phyloP scores from a whole-genome alignment of 2,797 vertebrate genomes.

The Hemitrygon akajei region DNA sequence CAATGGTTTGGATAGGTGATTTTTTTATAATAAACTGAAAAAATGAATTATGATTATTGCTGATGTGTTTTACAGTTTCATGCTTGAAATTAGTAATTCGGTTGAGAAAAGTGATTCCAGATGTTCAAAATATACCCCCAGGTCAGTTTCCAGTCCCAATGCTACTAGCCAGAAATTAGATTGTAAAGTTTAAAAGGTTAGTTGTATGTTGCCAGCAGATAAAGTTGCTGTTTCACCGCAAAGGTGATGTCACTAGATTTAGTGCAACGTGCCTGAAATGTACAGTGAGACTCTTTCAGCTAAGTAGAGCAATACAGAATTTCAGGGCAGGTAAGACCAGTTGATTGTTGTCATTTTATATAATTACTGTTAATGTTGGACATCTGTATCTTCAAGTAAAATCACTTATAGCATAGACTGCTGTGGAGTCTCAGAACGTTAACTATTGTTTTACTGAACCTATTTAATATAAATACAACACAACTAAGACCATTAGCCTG shows the following conservation, averaged over 20 bases:
- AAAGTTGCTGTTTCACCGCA: background rate
- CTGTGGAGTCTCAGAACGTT: background rate
- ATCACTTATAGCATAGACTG: no score
- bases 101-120: conserved; percentile 18
- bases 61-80: conserved; percentile 5
- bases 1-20: background rate
- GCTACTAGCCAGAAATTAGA: background rate
- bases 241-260: background rate
- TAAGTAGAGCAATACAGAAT: background rate
- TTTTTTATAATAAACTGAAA: background rate
- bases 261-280: background rate
- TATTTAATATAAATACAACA: background rate
- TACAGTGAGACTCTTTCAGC: background rate
- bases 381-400: background rate
- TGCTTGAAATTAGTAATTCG: conserved; percentile 24
- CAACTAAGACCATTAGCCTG: background rate
- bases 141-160: background rate
- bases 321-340: background rate
- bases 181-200: conserved; percentile 12
- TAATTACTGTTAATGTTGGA: background rate
- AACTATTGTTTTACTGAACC: background rate
- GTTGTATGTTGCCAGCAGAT: background rate
- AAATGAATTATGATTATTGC: conserved; percentile 27
- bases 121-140: conserved; percentile 19
- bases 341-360: background rate